These are phyloP conservation scores for Caranx melampygus DNA, from an alignment of 2,113 vertebrate species.

Conservation along the genomic window DNA sequence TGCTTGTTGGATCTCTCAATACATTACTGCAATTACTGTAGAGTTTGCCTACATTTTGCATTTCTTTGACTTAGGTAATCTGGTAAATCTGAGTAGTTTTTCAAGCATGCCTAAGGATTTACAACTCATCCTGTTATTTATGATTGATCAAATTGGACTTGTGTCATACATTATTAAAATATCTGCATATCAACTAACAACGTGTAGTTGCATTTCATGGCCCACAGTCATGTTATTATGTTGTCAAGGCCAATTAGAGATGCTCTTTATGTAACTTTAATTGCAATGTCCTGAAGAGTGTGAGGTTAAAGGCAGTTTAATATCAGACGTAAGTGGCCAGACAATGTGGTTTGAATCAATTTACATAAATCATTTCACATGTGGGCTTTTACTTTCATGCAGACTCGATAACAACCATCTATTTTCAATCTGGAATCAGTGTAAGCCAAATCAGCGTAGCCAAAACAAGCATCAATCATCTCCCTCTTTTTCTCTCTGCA, in stretches of 20 bases:
- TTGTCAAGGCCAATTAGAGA: neutral
- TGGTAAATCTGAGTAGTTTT: neutral
- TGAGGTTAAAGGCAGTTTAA: neutral
- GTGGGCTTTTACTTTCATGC: neutral
- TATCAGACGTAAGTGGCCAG: neutral
- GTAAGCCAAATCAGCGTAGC: neutral
- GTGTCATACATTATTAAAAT: neutral
- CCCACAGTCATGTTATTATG: too few species aligned
- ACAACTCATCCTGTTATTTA: neutral
- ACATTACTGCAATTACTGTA: neutral
- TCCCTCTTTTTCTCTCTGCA: neutral
- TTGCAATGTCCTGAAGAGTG: neutral
- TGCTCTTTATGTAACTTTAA: neutral
- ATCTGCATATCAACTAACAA: neutral
- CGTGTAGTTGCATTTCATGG: neutral
- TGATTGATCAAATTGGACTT: neutral
- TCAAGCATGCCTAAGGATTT: neutral
- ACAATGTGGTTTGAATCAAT: slow-evolving; percentile 1
- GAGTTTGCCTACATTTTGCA: neutral
- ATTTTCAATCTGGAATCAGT: neutral
- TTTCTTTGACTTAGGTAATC: neutral
- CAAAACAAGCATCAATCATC: slow-evolving; percentile 10
- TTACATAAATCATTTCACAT: slow-evolving; percentile 11
- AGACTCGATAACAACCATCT: neutral
- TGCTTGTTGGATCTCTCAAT: neutral